Percentiles rank a stretch among this genome's conserved stretches.
Conservation (phyloP, 1,140 invertebrate genomes). For the Anastrepha ludens region DNA sequence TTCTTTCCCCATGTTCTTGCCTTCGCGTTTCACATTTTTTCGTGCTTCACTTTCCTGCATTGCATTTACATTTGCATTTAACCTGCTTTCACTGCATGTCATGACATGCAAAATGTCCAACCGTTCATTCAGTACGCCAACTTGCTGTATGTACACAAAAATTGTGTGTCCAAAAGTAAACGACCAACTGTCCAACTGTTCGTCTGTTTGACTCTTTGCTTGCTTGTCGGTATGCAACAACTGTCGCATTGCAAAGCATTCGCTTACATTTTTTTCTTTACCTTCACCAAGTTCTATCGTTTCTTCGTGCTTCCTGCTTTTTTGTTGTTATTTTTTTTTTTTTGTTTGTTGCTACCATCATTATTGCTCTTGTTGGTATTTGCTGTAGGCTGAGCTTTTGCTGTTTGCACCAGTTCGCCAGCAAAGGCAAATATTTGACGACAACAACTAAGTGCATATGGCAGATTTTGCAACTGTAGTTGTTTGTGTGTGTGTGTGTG, state of each 20-base stretch:
- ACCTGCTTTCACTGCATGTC: slow-evolving; percentile 52
- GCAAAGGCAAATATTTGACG: background rate
- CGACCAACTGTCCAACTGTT: background rate
- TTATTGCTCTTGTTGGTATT: background rate
- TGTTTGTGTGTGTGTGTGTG: background rate
- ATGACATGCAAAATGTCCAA: slow-evolving; percentile 48
- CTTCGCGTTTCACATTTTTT: background rate
- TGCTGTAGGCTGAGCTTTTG: background rate
- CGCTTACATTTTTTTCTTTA: background rate
- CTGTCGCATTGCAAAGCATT: slow-evolving; percentile 32
- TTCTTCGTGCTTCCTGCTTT: slow-evolving; percentile 24
- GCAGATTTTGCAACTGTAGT: background rate
- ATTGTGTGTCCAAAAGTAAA: slow-evolving; percentile 1
- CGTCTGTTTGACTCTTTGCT: background rate
- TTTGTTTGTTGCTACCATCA: background rate
- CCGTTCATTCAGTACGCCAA: background rate
- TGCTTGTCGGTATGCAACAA: background rate
- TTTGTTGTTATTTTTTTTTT: background rate
- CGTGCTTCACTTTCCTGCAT: slow-evolving; percentile 14
- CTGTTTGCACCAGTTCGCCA: background rate
- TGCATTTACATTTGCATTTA: slow-evolving; percentile 48
- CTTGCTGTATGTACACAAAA: background rate
- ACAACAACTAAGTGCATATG: background rate
- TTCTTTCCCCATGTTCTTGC: background rate
- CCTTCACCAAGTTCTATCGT: background rate